Base-by-base conservation (phyloP, 2,797 vertebrate species). In the Pempheris klunzingeri region DNA sequence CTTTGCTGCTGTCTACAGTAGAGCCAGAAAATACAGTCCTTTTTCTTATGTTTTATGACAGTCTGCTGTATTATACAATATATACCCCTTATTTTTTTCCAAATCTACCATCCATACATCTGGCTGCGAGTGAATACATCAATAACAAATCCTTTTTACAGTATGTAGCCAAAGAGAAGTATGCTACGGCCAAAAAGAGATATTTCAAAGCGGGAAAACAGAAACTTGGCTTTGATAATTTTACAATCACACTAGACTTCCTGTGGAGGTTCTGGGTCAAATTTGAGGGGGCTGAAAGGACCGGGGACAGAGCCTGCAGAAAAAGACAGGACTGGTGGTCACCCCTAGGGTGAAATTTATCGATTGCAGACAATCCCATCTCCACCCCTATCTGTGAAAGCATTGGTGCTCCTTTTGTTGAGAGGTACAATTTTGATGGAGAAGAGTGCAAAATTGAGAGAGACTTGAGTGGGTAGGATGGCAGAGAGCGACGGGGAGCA, bases 341-440 rank as follows among this genome's bases (percentile, higher is more conserved):
- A 60, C 76, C 82, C 84, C 86, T 46, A 43, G 80, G 81, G 89
- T 75, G 85, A 88, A 80, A 77, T 78, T 61, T 79, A 92, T 93
- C 28, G 86, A 91, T 90, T 66, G 68, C 53, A 77, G 55, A 81
- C 68, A n/a, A 81, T 80, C 77, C 81, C 78, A 78, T 82, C 80
- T 84, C 80, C 71, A 81, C 69, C 63, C 81, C 64, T 73, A 74
- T 88, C 85, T 87, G 83, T 50, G 79, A 90, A 83, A 87, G 81
- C 80, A 77, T 77, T 28, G 75, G 59, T 58, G 71, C 38, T 71
- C 84, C 90, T 87, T 90, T 89, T 91, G 87, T 93, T 20, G 8
- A 87, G 83, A 86, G 77, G 68, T 43, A 71, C 83, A 82, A 88
- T 87, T 91, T 80, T 86, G 83, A 88, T 55, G 78, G 80, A 81